Evolutionary conservation across 2,888 invertebrate genomes (phyloP).

Genomic region (Mythimna ferrago): DNA sequence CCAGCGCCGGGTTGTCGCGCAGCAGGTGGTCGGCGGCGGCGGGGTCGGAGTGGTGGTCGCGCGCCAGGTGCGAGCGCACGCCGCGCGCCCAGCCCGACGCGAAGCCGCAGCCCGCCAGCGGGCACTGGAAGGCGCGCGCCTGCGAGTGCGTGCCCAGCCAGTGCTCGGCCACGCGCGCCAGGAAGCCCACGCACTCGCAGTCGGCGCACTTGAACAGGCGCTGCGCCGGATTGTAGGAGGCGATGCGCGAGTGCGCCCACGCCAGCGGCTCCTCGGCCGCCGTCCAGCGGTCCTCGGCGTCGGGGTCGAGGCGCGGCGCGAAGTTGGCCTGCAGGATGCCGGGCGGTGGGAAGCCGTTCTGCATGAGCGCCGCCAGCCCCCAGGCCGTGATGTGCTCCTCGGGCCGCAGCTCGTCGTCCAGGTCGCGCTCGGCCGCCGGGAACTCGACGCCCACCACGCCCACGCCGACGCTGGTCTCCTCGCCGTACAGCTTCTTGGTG

Average conservation of each 20-base stretch:
- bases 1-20: conserved; percentile 94
- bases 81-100: conserved; percentile 94
- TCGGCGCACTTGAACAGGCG: conserved; percentile 94
- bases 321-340: conserved; percentile 92
- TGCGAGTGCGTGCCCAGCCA: conserved; percentile 93
- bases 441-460: conserved; percentile 86
- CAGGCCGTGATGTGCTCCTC: conserved; percentile 94
- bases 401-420: conserved; percentile 91
- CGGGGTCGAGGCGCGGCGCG: conserved; percentile 87
- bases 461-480: conserved; percentile 90
- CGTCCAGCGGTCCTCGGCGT: conserved; percentile 92
- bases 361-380: conserved; percentile 94
- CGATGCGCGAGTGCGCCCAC: conserved; percentile 95
- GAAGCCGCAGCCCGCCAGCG: conserved; percentile 93
- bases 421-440: conserved; percentile 88
- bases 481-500: conserved; percentile 97
- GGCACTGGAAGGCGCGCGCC: conserved; percentile 93
- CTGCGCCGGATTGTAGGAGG: conserved; percentile 94
- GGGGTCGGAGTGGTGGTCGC: conserved; percentile 93
- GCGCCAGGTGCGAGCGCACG: conserved; percentile 93
- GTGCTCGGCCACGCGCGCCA: conserved; percentile 94
- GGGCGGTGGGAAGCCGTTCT: conserved; percentile 93
- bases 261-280: conserved; percentile 93
- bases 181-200: conserved; percentile 94
- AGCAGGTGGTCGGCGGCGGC: conserved; percentile 91